A percentile compares a stretch with the other conserved stretches of the same genome.
Evolutionary conservation across 2,113 vertebrate species (phyloP).

Genomic region (Indri indri): DNA sequence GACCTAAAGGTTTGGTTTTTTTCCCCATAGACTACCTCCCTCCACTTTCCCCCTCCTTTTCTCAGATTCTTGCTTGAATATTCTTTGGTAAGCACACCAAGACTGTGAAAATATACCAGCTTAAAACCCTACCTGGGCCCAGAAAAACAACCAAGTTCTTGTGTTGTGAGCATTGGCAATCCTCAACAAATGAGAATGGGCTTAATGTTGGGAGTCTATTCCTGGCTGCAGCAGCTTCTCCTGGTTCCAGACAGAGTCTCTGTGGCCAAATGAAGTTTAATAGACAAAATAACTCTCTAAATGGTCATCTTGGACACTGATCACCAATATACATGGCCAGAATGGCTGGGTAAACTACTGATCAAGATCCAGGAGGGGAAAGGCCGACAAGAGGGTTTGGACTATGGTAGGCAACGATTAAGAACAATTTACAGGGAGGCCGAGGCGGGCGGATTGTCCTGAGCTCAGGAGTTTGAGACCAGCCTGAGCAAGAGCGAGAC

Average conservation of each 20-base stretch:
- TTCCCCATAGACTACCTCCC: rapidly evolving
- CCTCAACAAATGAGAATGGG: not conserved
- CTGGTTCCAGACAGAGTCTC: conserved; percentile 22
- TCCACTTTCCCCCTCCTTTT: not conserved
- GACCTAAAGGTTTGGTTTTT: not conserved
- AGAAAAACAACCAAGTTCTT: not conserved
- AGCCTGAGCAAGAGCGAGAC: too few species aligned
- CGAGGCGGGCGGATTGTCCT: too few species aligned
- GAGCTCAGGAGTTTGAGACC: too few species aligned
- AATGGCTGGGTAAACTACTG: not conserved
- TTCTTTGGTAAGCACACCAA: not conserved
- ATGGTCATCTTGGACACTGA: conserved; percentile 7
- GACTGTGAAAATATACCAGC: not conserved
- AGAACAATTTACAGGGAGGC: conserved; percentile 3
- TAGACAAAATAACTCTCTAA: conserved; percentile 46
- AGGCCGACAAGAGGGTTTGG: not conserved
- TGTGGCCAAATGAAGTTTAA: conserved; percentile 44
- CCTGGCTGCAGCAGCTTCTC: not conserved
- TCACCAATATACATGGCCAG: conserved; percentile 14
- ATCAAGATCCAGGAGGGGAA: not conserved
- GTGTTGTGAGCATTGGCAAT: not conserved
- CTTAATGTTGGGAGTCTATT: not conserved
- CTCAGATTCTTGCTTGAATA: not conserved
- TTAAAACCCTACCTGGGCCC: not conserved
- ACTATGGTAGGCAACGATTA: not conserved